Percentiles rank a stretch among this genome's conserved stretches.
Evolutionary conservation across 2,797 vertebrate genomes (phyloP).

Genomic region (Echeneis naucrates): DNA sequence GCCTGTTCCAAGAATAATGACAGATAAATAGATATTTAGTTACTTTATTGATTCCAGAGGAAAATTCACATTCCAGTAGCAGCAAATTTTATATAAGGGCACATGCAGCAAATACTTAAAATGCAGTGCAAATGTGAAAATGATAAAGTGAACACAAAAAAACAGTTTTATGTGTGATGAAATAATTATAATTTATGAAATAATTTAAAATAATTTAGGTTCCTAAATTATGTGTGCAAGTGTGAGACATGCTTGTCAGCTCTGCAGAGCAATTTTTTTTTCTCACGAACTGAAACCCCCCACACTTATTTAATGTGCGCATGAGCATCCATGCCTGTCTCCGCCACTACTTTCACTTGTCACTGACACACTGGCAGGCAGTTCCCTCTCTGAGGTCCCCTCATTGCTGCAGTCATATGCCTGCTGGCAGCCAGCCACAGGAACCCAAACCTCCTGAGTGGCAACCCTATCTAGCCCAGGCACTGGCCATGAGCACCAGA

Average conservation of each 20-base stretch:
- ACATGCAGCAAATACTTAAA: too few species aligned
- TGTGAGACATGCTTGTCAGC: conserved; percentile 2
- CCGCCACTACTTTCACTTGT: conserved; percentile 47
- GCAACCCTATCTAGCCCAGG: conserved; percentile 88
- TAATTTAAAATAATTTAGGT: too few species aligned
- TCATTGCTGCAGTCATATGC: conserved; percentile 90
- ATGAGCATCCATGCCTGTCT: conserved; percentile 29
- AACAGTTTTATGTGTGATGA: conserved; percentile 30
- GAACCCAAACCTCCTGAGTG: conserved; percentile 84
- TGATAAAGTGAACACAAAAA: too few species aligned
- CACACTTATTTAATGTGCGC: conserved; percentile 10
- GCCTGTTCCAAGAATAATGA: conserved; percentile 12
- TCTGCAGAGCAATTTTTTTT: conserved; percentile 14
- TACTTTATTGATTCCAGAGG: too few species aligned
- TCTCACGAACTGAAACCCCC: conserved; percentile 23
- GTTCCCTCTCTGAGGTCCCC: conserved; percentile 72
- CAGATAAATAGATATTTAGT: too few species aligned
- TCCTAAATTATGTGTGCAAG: conserved; percentile 5
- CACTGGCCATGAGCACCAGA: conserved; percentile 89
- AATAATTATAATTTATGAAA: too few species aligned
- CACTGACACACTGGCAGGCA: conserved; percentile 35
- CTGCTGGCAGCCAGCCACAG: conserved; percentile 85
- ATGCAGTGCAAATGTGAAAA: too few species aligned
- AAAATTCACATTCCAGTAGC: too few species aligned
- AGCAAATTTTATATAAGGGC: too few species aligned